Percentiles rank a stretch among this genome's conserved stretches.
These are phyloP conservation scores for Gallinago paraguaiae DNA, from an alignment of 2,113 vertebrate species.

Conservation along the genomic window DNA sequence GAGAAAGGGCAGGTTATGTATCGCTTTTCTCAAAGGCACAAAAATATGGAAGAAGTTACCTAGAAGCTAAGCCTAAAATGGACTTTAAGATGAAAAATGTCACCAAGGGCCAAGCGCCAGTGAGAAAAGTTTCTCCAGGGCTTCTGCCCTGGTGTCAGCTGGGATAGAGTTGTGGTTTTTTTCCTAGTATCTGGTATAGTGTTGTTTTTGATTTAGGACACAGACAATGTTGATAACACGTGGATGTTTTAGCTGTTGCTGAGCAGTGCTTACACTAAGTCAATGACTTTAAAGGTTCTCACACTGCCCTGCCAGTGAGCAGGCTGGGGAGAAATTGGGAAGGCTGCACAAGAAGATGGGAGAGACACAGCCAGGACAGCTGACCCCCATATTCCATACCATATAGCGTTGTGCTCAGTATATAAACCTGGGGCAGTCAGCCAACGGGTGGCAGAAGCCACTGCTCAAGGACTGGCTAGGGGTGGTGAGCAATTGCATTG, in stretches of 20 bases:
- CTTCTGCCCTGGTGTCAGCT: neutral
- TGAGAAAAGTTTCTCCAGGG: neutral
- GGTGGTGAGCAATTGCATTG: neutral
- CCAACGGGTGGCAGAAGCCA: neutral
- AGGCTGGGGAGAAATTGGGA: neutral
- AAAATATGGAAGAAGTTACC: neutral
- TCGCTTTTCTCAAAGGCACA: neutral
- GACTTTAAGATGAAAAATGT: neutral
- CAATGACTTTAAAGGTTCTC: neutral
- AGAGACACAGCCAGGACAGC: neutral
- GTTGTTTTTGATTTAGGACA: neutral
- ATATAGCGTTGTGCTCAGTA: neutral
- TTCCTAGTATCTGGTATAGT: neutral
- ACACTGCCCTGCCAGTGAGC: neutral
- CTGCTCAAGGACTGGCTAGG: neutral
- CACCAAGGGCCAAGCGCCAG: neutral
- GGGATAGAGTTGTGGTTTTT: neutral
- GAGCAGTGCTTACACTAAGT: neutral
- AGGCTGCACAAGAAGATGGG: neutral
- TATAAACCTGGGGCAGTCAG: neutral
- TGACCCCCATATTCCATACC: neutral
- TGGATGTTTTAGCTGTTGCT: neutral
- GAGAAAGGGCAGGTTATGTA: neutral
- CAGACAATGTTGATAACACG: neutral
- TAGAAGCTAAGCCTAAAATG: neutral